A percentile compares a stretch with the other conserved stretches of the same genome.
phyloP scores from a whole-genome alignment of 1,140 invertebrate species.

The Scaptomyza montana region DNA sequence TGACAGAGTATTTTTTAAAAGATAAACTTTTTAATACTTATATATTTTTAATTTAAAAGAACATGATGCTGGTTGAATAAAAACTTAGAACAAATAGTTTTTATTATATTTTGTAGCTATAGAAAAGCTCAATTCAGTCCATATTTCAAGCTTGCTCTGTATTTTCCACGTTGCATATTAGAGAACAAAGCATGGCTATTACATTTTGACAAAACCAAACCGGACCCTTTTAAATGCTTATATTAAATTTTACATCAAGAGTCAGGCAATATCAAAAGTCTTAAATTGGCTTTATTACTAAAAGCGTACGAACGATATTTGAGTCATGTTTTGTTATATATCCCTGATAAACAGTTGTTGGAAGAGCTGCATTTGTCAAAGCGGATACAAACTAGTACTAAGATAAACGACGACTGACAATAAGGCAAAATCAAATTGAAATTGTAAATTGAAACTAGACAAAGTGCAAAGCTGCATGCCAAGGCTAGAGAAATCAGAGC shows the following conservation, averaged over 20 bases:
- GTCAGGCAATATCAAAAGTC: background rate
- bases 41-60: no score
- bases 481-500: slow-evolving; percentile 7
- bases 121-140: no score
- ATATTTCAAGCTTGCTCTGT: no score
- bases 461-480: slow-evolving; percentile 50
- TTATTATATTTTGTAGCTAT: no score
- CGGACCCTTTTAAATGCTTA: no score
- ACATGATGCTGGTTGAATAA: no score
- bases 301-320: background rate
- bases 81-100: no score
- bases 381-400: background rate
- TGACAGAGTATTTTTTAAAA: background rate
- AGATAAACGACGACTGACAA: slow-evolving; percentile 47
- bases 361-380: slow-evolving; percentile 18
- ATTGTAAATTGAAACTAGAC: slow-evolving; percentile 78
- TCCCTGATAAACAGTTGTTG: slow-evolving; percentile 8
- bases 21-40: no score
- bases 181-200: no score
- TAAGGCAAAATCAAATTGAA: slow-evolving; percentile 71
- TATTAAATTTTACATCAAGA: background rate
- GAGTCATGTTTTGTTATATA: slow-evolving; percentile 3
- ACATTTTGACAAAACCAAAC: no score
- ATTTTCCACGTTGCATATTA: no score
- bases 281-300: slow-evolving; percentile 14